These are phyloP conservation scores for Cyrtodaria siliqua DNA, from an alignment of 2,888 invertebrate species.

Conservation along the genomic window DNA sequence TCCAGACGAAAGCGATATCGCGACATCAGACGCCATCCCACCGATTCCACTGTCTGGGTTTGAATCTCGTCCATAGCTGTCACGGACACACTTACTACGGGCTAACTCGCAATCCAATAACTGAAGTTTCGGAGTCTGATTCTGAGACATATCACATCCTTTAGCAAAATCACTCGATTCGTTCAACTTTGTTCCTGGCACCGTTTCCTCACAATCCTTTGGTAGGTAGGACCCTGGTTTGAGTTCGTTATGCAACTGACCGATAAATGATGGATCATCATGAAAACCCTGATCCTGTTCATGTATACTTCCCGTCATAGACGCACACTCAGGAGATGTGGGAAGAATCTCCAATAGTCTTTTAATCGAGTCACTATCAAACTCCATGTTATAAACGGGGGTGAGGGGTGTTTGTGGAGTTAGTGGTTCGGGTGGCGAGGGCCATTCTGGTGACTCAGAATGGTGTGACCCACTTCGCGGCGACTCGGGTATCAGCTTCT, in stretches of 20 bases:
- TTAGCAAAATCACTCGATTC: no score
- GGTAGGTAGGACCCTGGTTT: slow-evolving; percentile 19
- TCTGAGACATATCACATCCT: no score
- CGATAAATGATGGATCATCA: slow-evolving; percentile 66
- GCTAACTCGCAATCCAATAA: slow-evolving; percentile 77
- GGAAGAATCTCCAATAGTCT: slow-evolving; percentile 98
- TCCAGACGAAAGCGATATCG: slow-evolving; percentile 74
- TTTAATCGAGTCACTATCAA: slow-evolving; percentile 95
- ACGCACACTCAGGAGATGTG: slow-evolving; percentile 70
- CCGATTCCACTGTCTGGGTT: slow-evolving; percentile 84
- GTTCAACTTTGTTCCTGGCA: no score
- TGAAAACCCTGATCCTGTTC: slow-evolving; percentile 78
- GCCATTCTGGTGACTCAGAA: slow-evolving; percentile 82
- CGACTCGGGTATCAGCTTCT: slow-evolving; percentile 52
- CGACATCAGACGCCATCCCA: slow-evolving; percentile 77
- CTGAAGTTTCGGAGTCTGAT: no score
- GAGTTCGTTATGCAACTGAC: slow-evolving; percentile 21
- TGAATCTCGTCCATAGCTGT: slow-evolving; percentile 73
- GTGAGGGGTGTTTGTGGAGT: slow-evolving; percentile 79
- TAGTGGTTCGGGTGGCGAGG: slow-evolving; percentile 82
- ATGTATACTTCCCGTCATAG: slow-evolving; percentile 59
- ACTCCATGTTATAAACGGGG: slow-evolving; percentile 83
- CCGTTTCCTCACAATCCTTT: neutral
- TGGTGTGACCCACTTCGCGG: slow-evolving; percentile 84
- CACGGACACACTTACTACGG: slow-evolving; percentile 74